Evolutionary conservation across 2,797 vertebrate species (phyloP), one percentile per base, ranked within the genome.

Genomic region (Pantherophis alleghaniensis): DNA sequence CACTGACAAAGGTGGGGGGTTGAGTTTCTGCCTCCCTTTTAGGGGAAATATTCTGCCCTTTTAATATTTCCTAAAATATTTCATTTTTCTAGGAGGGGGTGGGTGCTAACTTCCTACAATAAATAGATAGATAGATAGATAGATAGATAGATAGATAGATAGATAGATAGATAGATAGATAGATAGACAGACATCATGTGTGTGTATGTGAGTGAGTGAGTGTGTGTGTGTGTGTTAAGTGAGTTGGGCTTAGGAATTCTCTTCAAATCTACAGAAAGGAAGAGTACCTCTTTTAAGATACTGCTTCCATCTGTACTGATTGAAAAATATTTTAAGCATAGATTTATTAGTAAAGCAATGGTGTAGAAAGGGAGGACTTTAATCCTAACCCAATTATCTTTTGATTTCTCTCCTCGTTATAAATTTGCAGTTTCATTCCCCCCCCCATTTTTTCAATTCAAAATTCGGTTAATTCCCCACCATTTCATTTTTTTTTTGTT

Each of bases 81-180:
- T 53, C 9, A 53, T 53, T 53, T 53, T 53, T 0, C 51, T 53
- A 53, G 51, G 51, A 53, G 51, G 9, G 51, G 7, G 51, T 53
- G 1, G 51, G 51, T 53, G 51, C 51, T 53, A 53, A 53, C 51
- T 53, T 53, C 51, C 51, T 53, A 53, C 1, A 0, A 7, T 47
- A 10, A 1, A 10, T 9, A 51, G 51, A 2, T 51, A 51, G 51
- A 2, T 2, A 51, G 51, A 2, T 0, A 51, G 51, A 7, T 1
- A 51, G 47, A 7, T 1, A 51, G 47, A 7, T 1, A 51, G 47
- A 7, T 0, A 51, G 47, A 7, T 0, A 51, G 47, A 47, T 1
- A 53, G 51, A 47, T 0, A 47, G 42, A 47, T 0, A 7, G 47
- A 51, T 1, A 51, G 47, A 7, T 1, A 51, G 32, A 9, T 1